phyloP scores from a whole-genome alignment of 2,113 vertebrate species.

The Pampusana beccarii region DNA sequence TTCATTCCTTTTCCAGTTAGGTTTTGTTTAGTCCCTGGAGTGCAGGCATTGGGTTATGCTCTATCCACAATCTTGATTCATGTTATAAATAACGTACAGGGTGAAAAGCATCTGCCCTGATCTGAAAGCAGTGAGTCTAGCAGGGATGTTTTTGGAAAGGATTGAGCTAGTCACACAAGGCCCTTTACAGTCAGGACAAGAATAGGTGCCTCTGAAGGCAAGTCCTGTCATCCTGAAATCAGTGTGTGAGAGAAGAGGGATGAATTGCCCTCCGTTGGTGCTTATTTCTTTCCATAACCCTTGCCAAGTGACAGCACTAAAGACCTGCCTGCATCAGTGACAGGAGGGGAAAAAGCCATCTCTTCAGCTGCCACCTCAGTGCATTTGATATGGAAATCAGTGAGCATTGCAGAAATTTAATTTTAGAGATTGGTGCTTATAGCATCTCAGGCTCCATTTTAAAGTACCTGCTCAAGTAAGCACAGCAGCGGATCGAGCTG shows the following conservation, averaged over 20 bases:
- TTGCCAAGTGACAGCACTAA: not conserved
- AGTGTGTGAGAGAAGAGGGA: not conserved
- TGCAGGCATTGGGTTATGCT: not conserved
- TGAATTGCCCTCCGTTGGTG: not conserved
- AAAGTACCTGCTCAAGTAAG: not conserved
- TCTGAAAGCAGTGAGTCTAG: not conserved
- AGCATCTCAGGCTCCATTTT: not conserved
- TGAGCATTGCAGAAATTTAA: not conserved
- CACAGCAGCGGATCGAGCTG: not conserved
- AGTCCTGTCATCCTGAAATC: conserved; percentile 1
- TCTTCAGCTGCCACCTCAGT: not conserved
- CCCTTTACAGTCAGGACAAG: conserved; percentile 6
- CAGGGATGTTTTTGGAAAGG: not conserved
- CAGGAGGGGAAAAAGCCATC: not conserved
- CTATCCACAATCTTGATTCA: not conserved
- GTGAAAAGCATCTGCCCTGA: not conserved
- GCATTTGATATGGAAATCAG: conserved; percentile 24
- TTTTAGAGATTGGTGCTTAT: not conserved
- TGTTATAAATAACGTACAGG: not conserved
- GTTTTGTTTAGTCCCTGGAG: not conserved
- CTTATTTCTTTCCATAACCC: not conserved
- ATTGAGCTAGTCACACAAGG: not conserved
- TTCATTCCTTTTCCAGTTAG: not conserved
- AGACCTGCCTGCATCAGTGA: not conserved
- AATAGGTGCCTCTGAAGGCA: not conserved